A percentile compares a stretch with the other conserved stretches of the same genome.
Conservation (phyloP, 2,113 vertebrate genomes). For the Pedionomus torquatus region DNA sequence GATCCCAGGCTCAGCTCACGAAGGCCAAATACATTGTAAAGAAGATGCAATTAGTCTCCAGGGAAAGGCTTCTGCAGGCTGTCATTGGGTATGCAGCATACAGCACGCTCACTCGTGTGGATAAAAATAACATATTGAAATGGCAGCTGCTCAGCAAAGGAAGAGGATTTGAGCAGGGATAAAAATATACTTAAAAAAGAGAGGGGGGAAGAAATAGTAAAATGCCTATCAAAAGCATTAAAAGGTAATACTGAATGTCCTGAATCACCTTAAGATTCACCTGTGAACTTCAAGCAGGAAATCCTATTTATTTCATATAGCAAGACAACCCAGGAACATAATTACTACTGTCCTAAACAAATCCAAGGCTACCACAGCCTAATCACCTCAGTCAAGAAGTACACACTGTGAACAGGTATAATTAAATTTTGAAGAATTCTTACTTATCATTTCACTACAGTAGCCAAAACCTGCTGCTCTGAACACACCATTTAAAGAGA, state of each 20-base stretch:
- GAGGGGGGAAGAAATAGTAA: not conserved
- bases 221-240: not conserved
- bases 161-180: conserved; percentile 42
- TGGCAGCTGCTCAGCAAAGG: conserved; percentile 68
- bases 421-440: not conserved
- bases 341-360: not conserved
- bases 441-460: not conserved
- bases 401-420: not conserved
- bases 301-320: not conserved
- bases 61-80: conserved; percentile 61
- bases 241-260: not conserved
- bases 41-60: conserved; percentile 64
- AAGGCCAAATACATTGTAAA: conserved; percentile 40
- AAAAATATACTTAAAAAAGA: conserved; percentile 48
- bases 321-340: not conserved
- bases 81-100: conserved; percentile 46
- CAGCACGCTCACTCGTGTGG: conserved; percentile 30
- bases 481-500: not conserved
- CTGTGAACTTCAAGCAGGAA: not conserved
- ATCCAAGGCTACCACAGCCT: not conserved
- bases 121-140: conserved; percentile 76
- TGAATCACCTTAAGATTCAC: not conserved
- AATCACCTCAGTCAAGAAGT: not conserved
- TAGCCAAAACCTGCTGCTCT: not conserved
- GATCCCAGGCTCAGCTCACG: conserved; percentile 19